Evolutionary conservation across 2,797 vertebrate genomes (phyloP).

Genomic region (Taenioides sp.): DNA sequence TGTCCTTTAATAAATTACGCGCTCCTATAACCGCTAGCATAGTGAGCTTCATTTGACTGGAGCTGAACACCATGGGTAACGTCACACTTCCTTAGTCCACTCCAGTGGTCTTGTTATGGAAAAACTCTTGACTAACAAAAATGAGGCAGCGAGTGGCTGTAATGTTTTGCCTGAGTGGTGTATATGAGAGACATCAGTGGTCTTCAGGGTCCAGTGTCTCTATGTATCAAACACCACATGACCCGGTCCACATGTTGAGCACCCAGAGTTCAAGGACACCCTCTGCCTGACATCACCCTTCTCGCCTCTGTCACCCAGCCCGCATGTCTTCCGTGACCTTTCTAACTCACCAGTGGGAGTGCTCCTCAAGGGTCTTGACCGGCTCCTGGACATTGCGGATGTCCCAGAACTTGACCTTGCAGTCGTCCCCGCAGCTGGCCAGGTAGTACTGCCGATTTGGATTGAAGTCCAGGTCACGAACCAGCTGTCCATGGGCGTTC

Average conservation of each 20-base stretch:
- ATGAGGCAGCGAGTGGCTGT: neutral
- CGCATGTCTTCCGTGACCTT: neutral
- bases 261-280: constrained; percentile 20
- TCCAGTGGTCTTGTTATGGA: neutral
- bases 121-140: neutral
- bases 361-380: constrained; percentile 92
- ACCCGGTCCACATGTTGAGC: neutral
- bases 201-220: neutral
- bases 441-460: constrained; percentile 98
- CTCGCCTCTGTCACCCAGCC: neutral
- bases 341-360: constrained; percentile 89
- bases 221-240: neutral
- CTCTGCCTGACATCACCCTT: neutral
- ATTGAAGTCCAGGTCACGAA: constrained; percentile 97
- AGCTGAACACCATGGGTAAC: too few relatives aligned
- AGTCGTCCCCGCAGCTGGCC: constrained; percentile 97
- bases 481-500: constrained; percentile 96
- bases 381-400: constrained; percentile 89
- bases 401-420: constrained; percentile 99
- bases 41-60: too few relatives aligned
- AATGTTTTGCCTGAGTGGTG: neutral
- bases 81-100: too few relatives aligned
- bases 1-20: too few relatives aligned
- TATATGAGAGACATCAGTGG: neutral
- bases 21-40: too few relatives aligned